Base-by-base conservation (phyloP, 2,797 vertebrate species). In the Hylomyscus alleni region DNA sequence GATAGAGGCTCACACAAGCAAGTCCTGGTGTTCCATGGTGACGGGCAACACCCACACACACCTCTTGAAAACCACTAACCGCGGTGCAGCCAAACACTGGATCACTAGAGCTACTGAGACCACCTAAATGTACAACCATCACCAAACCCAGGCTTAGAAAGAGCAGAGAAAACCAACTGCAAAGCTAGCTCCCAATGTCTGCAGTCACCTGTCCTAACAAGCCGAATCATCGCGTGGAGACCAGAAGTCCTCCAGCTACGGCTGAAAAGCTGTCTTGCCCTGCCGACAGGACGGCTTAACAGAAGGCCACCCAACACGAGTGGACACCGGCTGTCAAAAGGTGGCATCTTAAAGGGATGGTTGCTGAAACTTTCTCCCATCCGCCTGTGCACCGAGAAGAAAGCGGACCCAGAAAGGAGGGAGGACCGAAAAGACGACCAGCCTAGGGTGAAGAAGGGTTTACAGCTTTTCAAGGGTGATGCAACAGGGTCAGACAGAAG, bases 401-500 rank as follows among this genome's bases (percentile, higher is more conserved):
- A 78, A 58, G 54, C 75, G 29, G 31, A 52, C 40, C 40, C 40
- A 89, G 83, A 75, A 40, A 52, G 47, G 31, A 87, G 76, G 14
- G 40, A n/a, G 5, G 29, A 50, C 47, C 22, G 34, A 72, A 54
- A 47, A 50, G 24, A 56, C 65, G 9, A 19, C 50, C 14, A 73
- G 50, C 67, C 56, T 50, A 0, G 85, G 82, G 80, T 6, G 52
- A 47, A 44, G 50, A 54, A 24, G 77, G 47, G 60, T 34, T 72
- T 14, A 17, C 44, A 73, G 82, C 82, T 58, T 85, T 75, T 50
- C 92, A 76, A 69, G 37, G 69, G 82, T 91, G 89, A 95, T 96
- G 96, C 96, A 97, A 97, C 96, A 97, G 97, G 93, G 96, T 95
- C 95, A 62, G 83, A 69, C 34, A 80, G 56, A 37, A 52, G 58